These are phyloP conservation scores for Microcebus ravelobensis DNA, from an alignment of 2,113 vertebrate species.

Conservation along the genomic window DNA sequence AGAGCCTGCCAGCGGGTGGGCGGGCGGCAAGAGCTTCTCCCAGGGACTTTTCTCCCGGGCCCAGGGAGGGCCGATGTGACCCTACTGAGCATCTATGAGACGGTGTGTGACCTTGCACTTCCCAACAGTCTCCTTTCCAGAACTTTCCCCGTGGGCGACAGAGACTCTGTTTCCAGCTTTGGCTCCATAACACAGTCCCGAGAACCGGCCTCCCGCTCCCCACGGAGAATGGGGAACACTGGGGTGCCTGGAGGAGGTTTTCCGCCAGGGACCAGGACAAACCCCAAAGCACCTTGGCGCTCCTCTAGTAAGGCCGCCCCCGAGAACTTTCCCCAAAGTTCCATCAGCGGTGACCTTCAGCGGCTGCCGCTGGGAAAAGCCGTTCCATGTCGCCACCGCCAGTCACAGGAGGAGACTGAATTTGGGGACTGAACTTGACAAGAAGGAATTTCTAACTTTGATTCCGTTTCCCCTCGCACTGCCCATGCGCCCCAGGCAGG, in stretches of 20 bases:
- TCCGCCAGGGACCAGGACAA: not conserved
- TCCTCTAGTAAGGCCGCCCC: not conserved
- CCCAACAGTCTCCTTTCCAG: not conserved
- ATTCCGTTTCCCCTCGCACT: not conserved
- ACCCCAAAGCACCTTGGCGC: not conserved
- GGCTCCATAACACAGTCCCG: not conserved
- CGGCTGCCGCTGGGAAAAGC: not conserved
- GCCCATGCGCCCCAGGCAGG: not conserved
- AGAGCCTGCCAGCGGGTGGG: not conserved
- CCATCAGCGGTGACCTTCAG: slow-evolving; percentile 43
- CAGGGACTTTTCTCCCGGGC: not conserved
- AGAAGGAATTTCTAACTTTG: slow-evolving; percentile 23
- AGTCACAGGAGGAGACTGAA: not conserved
- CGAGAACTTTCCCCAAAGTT: slow-evolving; percentile 61
- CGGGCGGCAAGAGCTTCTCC: not conserved
- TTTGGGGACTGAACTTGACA: not conserved
- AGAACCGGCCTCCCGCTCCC: not conserved
- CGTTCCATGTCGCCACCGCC: not conserved
- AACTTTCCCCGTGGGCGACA: not conserved
- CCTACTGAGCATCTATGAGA: not conserved
- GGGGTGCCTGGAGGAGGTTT: not conserved
- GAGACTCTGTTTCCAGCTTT: not conserved
- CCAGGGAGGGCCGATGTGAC: not conserved
- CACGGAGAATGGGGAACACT: fast-evolving
- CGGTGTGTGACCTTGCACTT: not conserved